Conservation (phyloP, 2,113 vertebrate genomes). For the Nyctereutes procyonoides region DNA sequence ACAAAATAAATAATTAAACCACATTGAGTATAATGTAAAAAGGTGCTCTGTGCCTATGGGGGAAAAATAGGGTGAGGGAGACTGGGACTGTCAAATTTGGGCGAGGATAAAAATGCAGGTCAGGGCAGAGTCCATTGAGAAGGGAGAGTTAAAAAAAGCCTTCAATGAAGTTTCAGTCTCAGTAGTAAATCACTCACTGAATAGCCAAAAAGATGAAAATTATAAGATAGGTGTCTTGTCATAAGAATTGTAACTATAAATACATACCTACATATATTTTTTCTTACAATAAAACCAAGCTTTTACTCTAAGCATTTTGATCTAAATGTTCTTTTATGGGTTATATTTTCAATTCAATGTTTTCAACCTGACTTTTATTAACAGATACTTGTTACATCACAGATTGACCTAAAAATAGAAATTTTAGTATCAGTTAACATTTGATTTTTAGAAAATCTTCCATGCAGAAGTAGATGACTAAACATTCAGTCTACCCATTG, state of each 20-base stretch:
- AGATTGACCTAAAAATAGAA: not conserved
- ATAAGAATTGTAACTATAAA: not conserved
- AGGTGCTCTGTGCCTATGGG: not conserved
- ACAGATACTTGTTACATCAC: not conserved
- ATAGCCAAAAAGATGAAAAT: constrained; percentile 3
- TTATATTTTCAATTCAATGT: not conserved
- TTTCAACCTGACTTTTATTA: constrained; percentile 45
- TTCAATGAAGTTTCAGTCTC: not conserved
- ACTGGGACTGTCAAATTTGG: not conserved
- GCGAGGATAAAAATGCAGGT: not conserved
- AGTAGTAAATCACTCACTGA: not conserved
- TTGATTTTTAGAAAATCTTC: not conserved
- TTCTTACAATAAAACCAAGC: not conserved
- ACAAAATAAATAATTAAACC: not conserved
- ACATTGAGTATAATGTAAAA: not conserved
- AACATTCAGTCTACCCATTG: not conserved
- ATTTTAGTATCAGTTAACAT: not conserved
- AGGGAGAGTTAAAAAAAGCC: not conserved
- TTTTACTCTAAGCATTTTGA: not conserved
- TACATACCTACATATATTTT: not conserved
- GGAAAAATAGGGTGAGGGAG: not conserved
- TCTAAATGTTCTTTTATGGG: not conserved
- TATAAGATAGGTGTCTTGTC: not conserved
- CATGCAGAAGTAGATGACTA: not conserved
- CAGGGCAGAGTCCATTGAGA: not conserved